A percentile compares a stretch with the other conserved stretches of the same genome.
Conservation (phyloP, 1,140 invertebrate species). For the Bacillus rossius region DNA sequence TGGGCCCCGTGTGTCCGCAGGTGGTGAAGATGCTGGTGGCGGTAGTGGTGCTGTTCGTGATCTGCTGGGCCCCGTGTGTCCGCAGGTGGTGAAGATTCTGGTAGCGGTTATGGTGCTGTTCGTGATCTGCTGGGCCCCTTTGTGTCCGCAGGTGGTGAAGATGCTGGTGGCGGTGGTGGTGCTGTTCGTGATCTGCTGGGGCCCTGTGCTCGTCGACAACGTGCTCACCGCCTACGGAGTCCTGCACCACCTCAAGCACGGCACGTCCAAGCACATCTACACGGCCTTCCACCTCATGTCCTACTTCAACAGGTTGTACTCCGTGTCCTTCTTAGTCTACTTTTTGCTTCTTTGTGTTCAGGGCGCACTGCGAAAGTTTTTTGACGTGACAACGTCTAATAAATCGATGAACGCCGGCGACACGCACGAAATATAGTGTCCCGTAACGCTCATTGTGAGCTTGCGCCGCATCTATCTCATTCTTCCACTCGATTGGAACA, state of each 20-base stretch:
- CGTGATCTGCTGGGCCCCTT: constrained; percentile 59
- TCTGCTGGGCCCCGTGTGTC: constrained; percentile 68
- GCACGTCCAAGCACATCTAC: constrained; percentile 54
- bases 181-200: constrained; percentile 62
- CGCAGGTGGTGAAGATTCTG: constrained; percentile 66
- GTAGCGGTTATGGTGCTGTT: constrained; percentile 63
- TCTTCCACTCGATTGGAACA: no score
- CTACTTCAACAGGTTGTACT: constrained; percentile 66
- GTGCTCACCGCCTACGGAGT: constrained; percentile 55
- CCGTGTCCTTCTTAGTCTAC: no score
- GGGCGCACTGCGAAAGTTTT: no score
- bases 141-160: constrained; percentile 53
- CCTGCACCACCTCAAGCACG: constrained; percentile 41
- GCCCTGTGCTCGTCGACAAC: constrained; percentile 58
- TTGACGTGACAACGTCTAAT: no score
- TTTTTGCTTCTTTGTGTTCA: no score
- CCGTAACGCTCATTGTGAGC: no score
- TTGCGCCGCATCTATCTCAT: no score
- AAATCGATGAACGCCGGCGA: no score
- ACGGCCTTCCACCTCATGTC: constrained; percentile 58
- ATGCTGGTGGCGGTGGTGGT: constrained; percentile 66
- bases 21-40: constrained; percentile 67
- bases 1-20: constrained; percentile 66
- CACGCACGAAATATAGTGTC: no score
- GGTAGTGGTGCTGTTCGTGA: constrained; percentile 59